These are phyloP conservation scores for Myotis vivesi DNA, from an alignment of 2,797 vertebrate genomes.

Conservation along the genomic window DNA sequence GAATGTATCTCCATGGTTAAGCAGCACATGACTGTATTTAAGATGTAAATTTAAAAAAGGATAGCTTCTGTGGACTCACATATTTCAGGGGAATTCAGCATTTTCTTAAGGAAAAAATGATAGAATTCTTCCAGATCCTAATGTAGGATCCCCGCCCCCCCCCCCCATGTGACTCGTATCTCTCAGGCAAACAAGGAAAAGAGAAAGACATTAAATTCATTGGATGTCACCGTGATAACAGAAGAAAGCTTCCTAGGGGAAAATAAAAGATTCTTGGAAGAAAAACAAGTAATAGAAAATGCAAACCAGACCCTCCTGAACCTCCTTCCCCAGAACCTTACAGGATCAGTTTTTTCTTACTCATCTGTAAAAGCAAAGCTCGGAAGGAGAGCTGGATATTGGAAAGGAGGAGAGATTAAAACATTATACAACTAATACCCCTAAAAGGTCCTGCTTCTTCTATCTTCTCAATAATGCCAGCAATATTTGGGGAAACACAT, in stretches of 20 bases:
- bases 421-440: neutral
- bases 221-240: neutral
- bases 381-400: neutral
- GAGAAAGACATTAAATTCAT: neutral
- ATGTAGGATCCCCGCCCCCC: neutral
- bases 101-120: neutral
- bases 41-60: neutral
- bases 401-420: neutral
- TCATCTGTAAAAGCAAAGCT: neutral
- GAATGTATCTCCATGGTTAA: neutral
- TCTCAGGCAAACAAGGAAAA: neutral
- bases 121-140: slow-evolving; percentile 2
- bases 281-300: neutral
- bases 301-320: neutral
- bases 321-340: neutral
- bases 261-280: neutral
- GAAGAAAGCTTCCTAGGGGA: neutral
- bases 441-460: neutral
- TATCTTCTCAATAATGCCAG: neutral
- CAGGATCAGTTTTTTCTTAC: neutral
- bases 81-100: neutral
- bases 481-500: neutral
- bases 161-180: neutral
- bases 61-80: neutral
- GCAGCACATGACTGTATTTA: neutral